Base-by-base conservation (phyloP, 2,888 invertebrate genomes). In the Lepidocyrtinus sp. region DNA sequence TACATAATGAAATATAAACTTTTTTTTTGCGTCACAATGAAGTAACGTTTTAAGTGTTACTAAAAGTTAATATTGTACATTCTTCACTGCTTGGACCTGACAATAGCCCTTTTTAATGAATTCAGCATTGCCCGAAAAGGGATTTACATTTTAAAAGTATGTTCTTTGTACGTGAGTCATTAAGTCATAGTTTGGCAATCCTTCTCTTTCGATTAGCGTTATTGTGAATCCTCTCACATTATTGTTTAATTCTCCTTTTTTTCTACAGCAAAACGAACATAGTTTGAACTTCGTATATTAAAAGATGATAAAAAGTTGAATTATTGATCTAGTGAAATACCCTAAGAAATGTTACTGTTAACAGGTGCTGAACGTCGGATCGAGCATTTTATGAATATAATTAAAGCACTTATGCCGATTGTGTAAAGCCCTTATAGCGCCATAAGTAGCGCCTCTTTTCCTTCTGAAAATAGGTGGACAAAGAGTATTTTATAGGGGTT, bases 61-160 rank as follows among this genome's bases (percentile, higher is more conserved):
- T 55, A 55, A 55, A 5, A 5, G 12, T 36, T n/a, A 55, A n/a
- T 55, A 55, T 55, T 55, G 55, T n/a, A 17, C 36, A 36, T 36
- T 55, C 55, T n/a, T n/a, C n/a, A n/a, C n/a, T n/a, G n/a, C 61
- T 12, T 61, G 19, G 2, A 1, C 61, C 59, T 46, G 50, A 63
- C 50, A 55, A 55, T 2, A 55, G 17, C 5, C n/a, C 17, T 12
- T 55, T 63, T 46, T 72, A 72, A 63, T 72, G 71, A 72, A 62
- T 72, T 72, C 71, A 70, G 24, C 71, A 62, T 21, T 55, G 63
- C 71, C 72, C 72, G 72, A 72, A 72, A 72, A 72, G 64, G 72
- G 72, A 72, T 72, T 71, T 72, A 72, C 72, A 72, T 45, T 36
- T 72, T 45, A 24, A 55, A 55, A 55, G 55, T 55, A 72, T 72